phyloP scores from a whole-genome alignment of 1,140 invertebrate genomes.

The Scaptomyza graminum region DNA sequence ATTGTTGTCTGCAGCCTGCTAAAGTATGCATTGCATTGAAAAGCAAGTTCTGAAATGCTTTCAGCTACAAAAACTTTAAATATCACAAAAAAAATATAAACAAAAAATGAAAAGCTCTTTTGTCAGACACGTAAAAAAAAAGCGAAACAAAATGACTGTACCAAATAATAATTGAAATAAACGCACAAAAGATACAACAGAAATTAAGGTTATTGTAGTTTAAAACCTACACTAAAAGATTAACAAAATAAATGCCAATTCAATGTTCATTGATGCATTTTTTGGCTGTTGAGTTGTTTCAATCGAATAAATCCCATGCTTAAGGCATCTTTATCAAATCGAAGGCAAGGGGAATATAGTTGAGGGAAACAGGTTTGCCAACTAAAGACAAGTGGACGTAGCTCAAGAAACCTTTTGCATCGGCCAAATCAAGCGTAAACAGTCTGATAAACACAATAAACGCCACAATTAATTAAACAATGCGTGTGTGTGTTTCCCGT shows the following conservation, averaged over 20 bases:
- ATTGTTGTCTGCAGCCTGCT: constrained; percentile 19
- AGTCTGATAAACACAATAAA: constrained; percentile 76
- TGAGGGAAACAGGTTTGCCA: background rate
- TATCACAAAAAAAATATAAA: background rate
- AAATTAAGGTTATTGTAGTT: background rate
- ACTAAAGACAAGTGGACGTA: constrained; percentile 31
- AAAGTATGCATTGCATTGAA: constrained; percentile 4
- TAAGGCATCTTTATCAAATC: background rate
- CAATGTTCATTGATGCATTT: constrained; percentile 30
- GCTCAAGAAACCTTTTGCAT: constrained; percentile 34
- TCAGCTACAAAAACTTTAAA: background rate
- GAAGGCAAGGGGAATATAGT: background rate
- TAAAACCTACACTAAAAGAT: too few species aligned
- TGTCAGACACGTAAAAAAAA: background rate
- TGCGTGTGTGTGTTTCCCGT: constrained; percentile 1
- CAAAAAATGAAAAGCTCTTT: background rate
- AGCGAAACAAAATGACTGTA: background rate
- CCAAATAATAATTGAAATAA: background rate
- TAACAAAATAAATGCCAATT: too few species aligned
- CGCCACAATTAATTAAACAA: constrained; percentile 74
- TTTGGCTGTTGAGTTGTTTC: constrained; percentile 29
- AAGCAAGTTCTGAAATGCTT: background rate
- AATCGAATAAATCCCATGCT: constrained; percentile 13
- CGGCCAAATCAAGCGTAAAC: constrained; percentile 75
- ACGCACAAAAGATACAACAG: background rate